Evolutionary conservation across 2,113 vertebrate genomes (phyloP).

Genomic region (Salvelinus namaycush): DNA sequence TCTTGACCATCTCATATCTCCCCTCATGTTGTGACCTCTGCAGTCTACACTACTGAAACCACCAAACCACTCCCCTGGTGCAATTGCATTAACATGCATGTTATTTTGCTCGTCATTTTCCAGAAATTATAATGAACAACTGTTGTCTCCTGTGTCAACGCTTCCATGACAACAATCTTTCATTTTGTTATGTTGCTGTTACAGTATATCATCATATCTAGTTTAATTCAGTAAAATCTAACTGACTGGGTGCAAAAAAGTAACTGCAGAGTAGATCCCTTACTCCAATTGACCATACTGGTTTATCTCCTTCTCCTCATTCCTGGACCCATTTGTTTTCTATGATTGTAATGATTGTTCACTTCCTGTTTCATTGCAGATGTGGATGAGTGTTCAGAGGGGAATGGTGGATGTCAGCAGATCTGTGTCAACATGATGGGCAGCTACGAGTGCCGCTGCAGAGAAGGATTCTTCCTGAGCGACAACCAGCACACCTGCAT

Average conservation of each 20-base stretch:
- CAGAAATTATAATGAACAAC: background rate
- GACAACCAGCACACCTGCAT: conserved; percentile 99
- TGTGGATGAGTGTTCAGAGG: conserved; percentile 93
- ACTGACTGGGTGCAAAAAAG: no score
- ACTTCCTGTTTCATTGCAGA: conserved; percentile 69
- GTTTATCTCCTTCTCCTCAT: no score
- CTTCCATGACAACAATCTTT: no score
- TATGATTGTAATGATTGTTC: background rate
- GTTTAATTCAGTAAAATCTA: conserved; percentile 1
- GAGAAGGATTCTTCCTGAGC: conserved; percentile 96
- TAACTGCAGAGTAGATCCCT: no score
- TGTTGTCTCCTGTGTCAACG: background rate
- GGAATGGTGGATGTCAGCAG: conserved; percentile 96
- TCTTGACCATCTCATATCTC: background rate
- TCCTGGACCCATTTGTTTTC: no score
- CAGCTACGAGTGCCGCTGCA: conserved; percentile 95
- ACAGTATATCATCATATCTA: conserved; percentile 20
- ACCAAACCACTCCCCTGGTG: conserved; percentile 1
- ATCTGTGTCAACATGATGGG: conserved; percentile 99
- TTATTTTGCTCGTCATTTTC: background rate
- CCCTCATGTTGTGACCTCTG: conserved; percentile 20
- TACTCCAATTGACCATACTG: no score
- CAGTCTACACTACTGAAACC: background rate
- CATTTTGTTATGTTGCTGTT: conserved; percentile 17
- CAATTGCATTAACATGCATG: background rate